phyloP scores from a whole-genome alignment of 2,797 vertebrate genomes.

The Siniperca obscura region DNA sequence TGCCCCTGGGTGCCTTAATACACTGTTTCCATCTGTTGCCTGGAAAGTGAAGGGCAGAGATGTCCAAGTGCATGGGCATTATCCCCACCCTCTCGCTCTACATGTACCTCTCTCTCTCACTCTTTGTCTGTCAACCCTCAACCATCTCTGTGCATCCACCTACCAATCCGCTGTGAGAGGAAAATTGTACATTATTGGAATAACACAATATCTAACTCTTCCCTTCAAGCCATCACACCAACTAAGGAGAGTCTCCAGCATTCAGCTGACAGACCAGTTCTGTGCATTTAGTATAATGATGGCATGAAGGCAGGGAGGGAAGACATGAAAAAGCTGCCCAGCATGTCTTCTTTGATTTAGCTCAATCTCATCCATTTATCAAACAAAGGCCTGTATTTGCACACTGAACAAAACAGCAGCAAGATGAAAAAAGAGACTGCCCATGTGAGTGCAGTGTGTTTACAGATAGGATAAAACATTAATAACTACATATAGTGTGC shows the following conservation, averaged over 20 bases:
- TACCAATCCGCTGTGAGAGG: slow-evolving; percentile 53
- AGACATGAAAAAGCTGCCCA: slow-evolving; percentile 74
- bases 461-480: slow-evolving; percentile 67
- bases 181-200: slow-evolving; percentile 68
- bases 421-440: slow-evolving; percentile 51
- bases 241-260: slow-evolving; percentile 61
- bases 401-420: slow-evolving; percentile 72
- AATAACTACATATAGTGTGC: slow-evolving; percentile 65
- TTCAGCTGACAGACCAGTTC: slow-evolving; percentile 74
- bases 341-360: slow-evolving; percentile 75
- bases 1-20: slow-evolving; percentile 86
- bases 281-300: slow-evolving; percentile 77
- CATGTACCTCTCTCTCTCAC: slow-evolving; percentile 18
- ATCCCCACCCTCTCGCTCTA: not conserved
- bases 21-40: slow-evolving; percentile 88
- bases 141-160: slow-evolving; percentile 53
- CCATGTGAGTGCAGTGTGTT: slow-evolving; percentile 61
- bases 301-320: slow-evolving; percentile 64
- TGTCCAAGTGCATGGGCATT: slow-evolving; percentile 77
- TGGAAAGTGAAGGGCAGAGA: slow-evolving; percentile 85
- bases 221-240: slow-evolving; percentile 59
- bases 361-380: slow-evolving; percentile 79
- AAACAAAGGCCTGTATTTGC: slow-evolving; percentile 74
- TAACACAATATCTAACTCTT: slow-evolving; percentile 64
- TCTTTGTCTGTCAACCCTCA: slow-evolving; percentile 46